Percentiles rank a stretch among this genome's conserved stretches.
These are phyloP conservation scores for Syrphus vitripennis DNA, from an alignment of 2,888 invertebrate species.

Conservation along the genomic window DNA sequence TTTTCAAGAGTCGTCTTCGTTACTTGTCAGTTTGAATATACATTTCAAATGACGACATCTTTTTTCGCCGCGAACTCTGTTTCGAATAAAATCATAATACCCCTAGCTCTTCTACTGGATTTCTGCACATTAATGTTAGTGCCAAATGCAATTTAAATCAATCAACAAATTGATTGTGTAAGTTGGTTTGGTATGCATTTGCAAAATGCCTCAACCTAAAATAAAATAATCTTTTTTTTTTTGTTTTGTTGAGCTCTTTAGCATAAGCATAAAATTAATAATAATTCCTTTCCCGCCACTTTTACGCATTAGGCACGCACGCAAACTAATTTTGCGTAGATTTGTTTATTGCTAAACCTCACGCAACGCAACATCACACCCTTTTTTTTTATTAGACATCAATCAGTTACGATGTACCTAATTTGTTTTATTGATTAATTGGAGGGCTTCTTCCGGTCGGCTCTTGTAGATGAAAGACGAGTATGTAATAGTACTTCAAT, in stretches of 20 bases:
- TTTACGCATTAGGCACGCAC: slow-evolving; percentile 37
- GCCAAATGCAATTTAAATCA: slow-evolving; percentile 40
- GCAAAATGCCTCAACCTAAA: not conserved
- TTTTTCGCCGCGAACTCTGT: not conserved
- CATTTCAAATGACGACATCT: not conserved
- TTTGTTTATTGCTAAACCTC: slow-evolving; percentile 17
- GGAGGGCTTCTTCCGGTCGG: slow-evolving; percentile 16
- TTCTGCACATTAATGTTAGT: slow-evolving; percentile 1
- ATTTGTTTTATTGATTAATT: slow-evolving; percentile 31
- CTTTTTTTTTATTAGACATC: not conserved
- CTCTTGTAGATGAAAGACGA: not conserved
- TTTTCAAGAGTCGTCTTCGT: not conserved
- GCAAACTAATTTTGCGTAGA: not conserved
- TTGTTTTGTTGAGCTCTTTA: not conserved
- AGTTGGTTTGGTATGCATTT: not conserved
- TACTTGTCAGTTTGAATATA: not conserved
- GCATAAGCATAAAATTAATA: not conserved
- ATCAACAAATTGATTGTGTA: slow-evolving; percentile 35
- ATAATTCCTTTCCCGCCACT: slow-evolving; percentile 7
- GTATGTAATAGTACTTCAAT: not conserved
- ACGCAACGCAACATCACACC: slow-evolving; percentile 64
- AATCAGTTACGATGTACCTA: slow-evolving; percentile 48
- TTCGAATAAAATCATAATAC: not conserved
- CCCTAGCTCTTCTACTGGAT: not conserved
- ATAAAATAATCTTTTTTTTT: not conserved